These are phyloP conservation scores for Eumerus sabulonum DNA, from an alignment of 2,888 invertebrate genomes.

Conservation along the genomic window DNA sequence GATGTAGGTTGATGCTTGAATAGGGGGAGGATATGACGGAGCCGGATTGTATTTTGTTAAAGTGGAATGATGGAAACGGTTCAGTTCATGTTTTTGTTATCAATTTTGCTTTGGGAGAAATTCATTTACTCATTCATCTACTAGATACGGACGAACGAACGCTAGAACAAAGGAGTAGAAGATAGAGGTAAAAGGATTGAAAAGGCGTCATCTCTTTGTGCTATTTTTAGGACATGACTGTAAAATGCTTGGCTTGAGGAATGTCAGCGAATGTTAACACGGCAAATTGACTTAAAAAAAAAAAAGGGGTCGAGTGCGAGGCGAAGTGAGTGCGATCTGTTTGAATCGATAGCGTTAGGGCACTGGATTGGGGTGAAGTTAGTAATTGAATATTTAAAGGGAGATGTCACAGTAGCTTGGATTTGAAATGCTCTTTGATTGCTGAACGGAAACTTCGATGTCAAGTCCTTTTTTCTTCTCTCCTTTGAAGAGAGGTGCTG, in stretches of 20 bases:
- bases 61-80: no score
- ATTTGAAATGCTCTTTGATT: constrained; percentile 20
- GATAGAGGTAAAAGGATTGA: constrained; percentile 17
- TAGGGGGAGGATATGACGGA: constrained; percentile 23
- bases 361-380: not conserved
- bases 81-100: constrained; percentile 36
- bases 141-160: no score
- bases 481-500: no score
- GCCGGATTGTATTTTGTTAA: no score
- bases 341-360: constrained; percentile 13
- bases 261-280: constrained; percentile 22
- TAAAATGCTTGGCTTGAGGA: constrained; percentile 17
- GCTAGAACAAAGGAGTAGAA: constrained; percentile 21
- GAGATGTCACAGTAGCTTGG: constrained; percentile 20
- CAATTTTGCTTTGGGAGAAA: constrained; percentile 37
- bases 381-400: constrained; percentile 55
- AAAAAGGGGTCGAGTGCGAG: constrained; percentile 16
- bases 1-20: constrained; percentile 47
- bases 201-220: constrained; percentile 8
- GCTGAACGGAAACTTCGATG: constrained; percentile 17
- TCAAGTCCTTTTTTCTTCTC: not conserved
- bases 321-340: not conserved
- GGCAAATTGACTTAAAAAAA: constrained; percentile 44
- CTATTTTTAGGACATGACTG: constrained; percentile 51
- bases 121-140: constrained; percentile 3